These are phyloP conservation scores for Rhizomys pruinosus DNA, from an alignment of 2,113 vertebrate genomes.

Conservation along the genomic window DNA sequence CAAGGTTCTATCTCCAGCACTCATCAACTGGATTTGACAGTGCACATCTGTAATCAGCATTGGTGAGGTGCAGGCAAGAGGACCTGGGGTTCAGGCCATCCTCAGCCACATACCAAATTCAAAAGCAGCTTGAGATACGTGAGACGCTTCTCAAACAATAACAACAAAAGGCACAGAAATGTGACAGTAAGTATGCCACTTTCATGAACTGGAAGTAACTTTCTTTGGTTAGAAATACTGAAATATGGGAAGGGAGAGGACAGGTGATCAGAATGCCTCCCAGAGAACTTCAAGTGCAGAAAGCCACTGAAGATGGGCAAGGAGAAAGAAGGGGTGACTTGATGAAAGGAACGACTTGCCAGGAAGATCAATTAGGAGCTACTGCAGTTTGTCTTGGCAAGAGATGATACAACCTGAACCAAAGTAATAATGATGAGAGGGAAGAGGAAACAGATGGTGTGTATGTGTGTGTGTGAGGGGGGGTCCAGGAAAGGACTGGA, in stretches of 20 bases:
- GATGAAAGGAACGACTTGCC: background rate
- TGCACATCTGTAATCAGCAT: background rate
- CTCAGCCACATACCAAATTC: background rate
- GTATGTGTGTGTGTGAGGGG: no score
- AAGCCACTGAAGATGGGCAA: background rate
- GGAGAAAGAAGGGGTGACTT: background rate
- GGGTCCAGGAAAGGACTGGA: background rate
- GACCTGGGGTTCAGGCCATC: background rate
- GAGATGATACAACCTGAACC: background rate
- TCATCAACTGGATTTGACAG: background rate
- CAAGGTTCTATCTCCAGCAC: background rate
- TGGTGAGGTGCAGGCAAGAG: background rate
- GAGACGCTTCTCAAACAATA: background rate
- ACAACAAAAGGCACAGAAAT: background rate
- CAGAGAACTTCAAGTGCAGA: background rate
- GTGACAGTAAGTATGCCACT: background rate
- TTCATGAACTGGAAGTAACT: background rate
- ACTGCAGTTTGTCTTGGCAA: background rate
- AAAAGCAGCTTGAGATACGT: background rate
- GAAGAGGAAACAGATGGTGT: background rate
- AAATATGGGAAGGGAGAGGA: background rate
- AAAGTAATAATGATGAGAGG: background rate
- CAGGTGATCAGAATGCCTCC: background rate
- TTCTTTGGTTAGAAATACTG: background rate
- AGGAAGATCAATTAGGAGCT: background rate